Conservation (phyloP, 2,888 invertebrate genomes). For the Xylocampa areola region DNA sequence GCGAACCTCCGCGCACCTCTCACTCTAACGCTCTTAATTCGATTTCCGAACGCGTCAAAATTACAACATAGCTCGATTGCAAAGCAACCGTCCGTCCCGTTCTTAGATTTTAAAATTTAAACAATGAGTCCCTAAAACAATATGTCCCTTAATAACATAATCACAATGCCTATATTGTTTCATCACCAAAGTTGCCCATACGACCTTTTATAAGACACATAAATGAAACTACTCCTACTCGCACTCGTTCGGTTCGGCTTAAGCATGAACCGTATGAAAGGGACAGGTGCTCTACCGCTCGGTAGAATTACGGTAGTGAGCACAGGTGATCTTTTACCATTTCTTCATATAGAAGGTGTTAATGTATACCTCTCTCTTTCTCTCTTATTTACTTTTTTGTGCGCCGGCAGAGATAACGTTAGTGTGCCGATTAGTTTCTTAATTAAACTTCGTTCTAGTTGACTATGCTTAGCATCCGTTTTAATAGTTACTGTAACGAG, state of each 20-base stretch:
- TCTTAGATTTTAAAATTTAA: constrained; percentile 71
- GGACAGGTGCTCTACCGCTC: constrained; percentile 88
- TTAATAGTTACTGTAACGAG: constrained; percentile 76
- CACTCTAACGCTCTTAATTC: constrained; percentile 89
- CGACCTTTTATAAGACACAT: constrained; percentile 59
- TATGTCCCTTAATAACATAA: constrained; percentile 16
- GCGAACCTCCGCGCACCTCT: constrained; percentile 84
- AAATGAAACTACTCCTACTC: constrained; percentile 87
- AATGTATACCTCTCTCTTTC: constrained; percentile 83
- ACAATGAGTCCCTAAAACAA: constrained; percentile 37
- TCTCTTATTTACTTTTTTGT: constrained; percentile 53
- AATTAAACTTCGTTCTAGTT: constrained; percentile 82
- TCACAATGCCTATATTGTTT: constrained; percentile 60
- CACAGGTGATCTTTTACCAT: constrained; percentile 89
- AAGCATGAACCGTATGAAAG: constrained; percentile 88
- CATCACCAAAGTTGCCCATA: constrained; percentile 47
- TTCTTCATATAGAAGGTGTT: constrained; percentile 80
- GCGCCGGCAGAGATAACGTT: constrained; percentile 69
- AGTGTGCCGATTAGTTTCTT: constrained; percentile 70
- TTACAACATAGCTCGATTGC: constrained; percentile 85
- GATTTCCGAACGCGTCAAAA: constrained; percentile 89
- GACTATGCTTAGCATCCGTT: constrained; percentile 82
- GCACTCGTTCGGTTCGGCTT: constrained; percentile 87
- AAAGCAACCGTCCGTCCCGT: constrained; percentile 86
- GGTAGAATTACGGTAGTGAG: constrained; percentile 89